Evolutionary conservation across 2,888 invertebrate species (phyloP).

Genomic region (Troides aeacus): DNA sequence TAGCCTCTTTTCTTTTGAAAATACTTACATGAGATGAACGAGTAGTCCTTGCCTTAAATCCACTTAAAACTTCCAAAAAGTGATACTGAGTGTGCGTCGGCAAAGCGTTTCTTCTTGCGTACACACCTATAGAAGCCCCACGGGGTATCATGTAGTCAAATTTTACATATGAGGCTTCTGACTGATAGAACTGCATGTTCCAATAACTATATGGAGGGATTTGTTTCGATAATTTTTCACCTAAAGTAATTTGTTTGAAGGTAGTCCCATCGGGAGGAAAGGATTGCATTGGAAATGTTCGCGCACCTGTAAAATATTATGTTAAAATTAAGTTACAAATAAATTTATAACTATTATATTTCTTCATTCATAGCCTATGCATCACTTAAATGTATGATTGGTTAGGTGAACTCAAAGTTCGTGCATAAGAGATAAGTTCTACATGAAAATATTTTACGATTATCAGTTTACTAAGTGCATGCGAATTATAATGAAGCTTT

Average conservation of each 20-base stretch:
- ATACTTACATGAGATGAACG: slow-evolving; percentile 92
- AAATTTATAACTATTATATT: background rate
- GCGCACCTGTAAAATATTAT: slow-evolving; percentile 83
- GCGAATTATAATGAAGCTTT: slow-evolving; percentile 45
- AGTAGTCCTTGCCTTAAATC: slow-evolving; percentile 91
- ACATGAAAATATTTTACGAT: slow-evolving; percentile 12
- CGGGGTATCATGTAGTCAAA: slow-evolving; percentile 96
- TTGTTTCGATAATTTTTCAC: slow-evolving; percentile 92
- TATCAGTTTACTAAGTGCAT: slow-evolving; percentile 42
- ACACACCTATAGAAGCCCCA: slow-evolving; percentile 96
- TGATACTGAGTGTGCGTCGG: slow-evolving; percentile 99
- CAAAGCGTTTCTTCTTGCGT: slow-evolving; percentile 94
- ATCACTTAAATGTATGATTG: background rate
- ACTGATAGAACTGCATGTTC: slow-evolving; percentile 98
- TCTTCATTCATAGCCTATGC: background rate
- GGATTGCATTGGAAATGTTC: slow-evolving; percentile 93
- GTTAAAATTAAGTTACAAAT: background rate
- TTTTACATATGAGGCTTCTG: slow-evolving; percentile 94
- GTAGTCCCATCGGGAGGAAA: slow-evolving; percentile 96
- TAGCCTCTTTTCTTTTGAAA: slow-evolving; percentile 13
- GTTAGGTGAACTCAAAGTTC: too few relatives aligned
- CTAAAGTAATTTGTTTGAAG: slow-evolving; percentile 93
- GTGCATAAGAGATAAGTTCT: slow-evolving; percentile 9
- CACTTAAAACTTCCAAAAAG: slow-evolving; percentile 94
- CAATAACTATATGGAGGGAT: slow-evolving; percentile 97